These are phyloP conservation scores for Ctenosaura bakeri DNA, from an alignment of 2,797 vertebrate genomes.

Conservation along the genomic window DNA sequence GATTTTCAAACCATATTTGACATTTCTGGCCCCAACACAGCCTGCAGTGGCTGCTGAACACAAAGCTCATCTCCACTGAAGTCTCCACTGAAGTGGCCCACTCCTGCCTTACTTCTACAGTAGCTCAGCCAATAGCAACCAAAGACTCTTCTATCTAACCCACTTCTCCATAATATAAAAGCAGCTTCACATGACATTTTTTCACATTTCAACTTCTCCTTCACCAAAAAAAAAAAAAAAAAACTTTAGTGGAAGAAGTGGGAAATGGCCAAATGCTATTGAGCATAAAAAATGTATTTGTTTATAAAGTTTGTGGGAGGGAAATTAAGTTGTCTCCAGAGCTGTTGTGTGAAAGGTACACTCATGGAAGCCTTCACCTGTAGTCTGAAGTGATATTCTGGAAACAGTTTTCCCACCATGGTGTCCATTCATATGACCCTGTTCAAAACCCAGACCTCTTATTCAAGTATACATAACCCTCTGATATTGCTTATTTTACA, in stretches of 20 bases:
- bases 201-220: neutral
- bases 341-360: neutral
- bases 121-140: neutral
- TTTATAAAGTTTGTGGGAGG: neutral
- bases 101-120: too few relatives aligned
- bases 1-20: too few relatives aligned
- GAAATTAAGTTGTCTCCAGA: neutral
- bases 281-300: neutral
- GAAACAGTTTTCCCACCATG: neutral
- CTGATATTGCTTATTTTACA: neutral
- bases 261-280: too few relatives aligned
- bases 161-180: neutral
- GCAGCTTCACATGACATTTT: neutral
- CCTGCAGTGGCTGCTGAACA: too few relatives aligned
- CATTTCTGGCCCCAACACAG: too few relatives aligned
- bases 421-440: neutral
- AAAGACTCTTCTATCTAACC: too few relatives aligned
- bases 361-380: neutral
- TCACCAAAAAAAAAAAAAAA: neutral
- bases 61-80: too few relatives aligned
- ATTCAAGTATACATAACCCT: neutral
- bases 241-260: neutral
- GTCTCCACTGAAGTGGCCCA: too few relatives aligned
- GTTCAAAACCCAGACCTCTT: neutral
- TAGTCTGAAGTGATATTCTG: neutral